These are phyloP conservation scores for Eumerus sabulonum DNA, from an alignment of 2,888 invertebrate genomes.

Conservation along the genomic window DNA sequence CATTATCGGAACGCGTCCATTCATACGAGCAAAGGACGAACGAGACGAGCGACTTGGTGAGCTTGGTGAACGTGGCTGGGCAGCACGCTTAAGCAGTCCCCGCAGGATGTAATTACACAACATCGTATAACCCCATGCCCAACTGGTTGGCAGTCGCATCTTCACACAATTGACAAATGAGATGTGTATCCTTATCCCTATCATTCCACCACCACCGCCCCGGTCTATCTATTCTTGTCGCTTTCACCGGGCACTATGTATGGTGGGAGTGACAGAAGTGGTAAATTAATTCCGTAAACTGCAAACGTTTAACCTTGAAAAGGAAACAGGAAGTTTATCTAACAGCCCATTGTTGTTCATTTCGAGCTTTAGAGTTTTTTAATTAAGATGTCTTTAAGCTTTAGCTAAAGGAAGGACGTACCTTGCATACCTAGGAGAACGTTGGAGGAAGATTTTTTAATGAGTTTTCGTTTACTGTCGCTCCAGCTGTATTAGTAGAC, in stretches of 20 bases:
- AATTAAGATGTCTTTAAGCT: slow-evolving; percentile 55
- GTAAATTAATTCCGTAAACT: slow-evolving; percentile 61
- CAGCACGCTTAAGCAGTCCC: slow-evolving; percentile 5
- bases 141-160: slow-evolving; percentile 22
- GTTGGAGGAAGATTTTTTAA: slow-evolving; percentile 47
- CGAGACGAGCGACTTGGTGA: too few species aligned
- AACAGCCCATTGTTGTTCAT: slow-evolving; percentile 63
- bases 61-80: slow-evolving; percentile 26
- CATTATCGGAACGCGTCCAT: slow-evolving; percentile 40
- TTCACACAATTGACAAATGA: slow-evolving; percentile 51
- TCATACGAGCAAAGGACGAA: slow-evolving; percentile 15
- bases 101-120: slow-evolving; percentile 60
- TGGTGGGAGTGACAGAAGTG: slow-evolving; percentile 34
- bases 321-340: slow-evolving; percentile 55
- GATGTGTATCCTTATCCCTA: background rate
- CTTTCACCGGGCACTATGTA: slow-evolving; percentile 34
- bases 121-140: slow-evolving; percentile 22
- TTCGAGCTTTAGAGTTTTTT: slow-evolving; percentile 49
- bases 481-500: too few species aligned
- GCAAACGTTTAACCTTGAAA: slow-evolving; percentile 55
- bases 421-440: too few species aligned
- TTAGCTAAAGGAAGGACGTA: background rate
- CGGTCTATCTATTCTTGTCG: slow-evolving; percentile 2
- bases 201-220: too few species aligned
- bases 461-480: slow-evolving; percentile 56